Conservation (phyloP, 1,140 invertebrate genomes). For the Reticulitermes speratus region DNA sequence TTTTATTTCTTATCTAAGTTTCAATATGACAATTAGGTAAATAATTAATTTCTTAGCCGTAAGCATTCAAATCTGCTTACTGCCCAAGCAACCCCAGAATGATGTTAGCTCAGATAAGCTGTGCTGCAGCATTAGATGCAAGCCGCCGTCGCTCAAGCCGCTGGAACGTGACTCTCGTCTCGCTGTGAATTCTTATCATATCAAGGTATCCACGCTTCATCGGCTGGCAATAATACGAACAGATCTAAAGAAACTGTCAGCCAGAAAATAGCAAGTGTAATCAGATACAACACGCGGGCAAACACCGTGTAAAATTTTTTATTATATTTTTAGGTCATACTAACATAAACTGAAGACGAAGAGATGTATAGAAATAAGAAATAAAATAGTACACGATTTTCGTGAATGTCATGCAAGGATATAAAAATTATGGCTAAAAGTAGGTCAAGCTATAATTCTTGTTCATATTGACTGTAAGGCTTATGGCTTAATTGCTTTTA, state of each 20-base stretch:
- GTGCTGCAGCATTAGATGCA: neutral
- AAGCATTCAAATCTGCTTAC: neutral
- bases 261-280: neutral
- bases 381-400: neutral
- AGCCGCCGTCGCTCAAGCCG: neutral
- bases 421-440: neutral
- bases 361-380: neutral
- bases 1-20: neutral
- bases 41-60: neutral
- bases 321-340: neutral
- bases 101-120: neutral
- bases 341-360: neutral
- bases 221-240: neutral
- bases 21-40: neutral
- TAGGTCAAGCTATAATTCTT: neutral
- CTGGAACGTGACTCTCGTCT: neutral
- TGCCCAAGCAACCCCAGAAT: neutral
- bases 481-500: neutral
- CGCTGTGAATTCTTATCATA: constrained; percentile 1
- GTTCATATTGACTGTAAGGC: neutral
- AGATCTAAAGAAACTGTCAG: neutral
- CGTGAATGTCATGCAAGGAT: neutral
- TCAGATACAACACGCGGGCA: neutral
- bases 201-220: neutral
- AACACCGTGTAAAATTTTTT: neutral